Evolutionary conservation across 1,140 invertebrate species (phyloP).

Genomic region (Bombus confusus): DNA sequence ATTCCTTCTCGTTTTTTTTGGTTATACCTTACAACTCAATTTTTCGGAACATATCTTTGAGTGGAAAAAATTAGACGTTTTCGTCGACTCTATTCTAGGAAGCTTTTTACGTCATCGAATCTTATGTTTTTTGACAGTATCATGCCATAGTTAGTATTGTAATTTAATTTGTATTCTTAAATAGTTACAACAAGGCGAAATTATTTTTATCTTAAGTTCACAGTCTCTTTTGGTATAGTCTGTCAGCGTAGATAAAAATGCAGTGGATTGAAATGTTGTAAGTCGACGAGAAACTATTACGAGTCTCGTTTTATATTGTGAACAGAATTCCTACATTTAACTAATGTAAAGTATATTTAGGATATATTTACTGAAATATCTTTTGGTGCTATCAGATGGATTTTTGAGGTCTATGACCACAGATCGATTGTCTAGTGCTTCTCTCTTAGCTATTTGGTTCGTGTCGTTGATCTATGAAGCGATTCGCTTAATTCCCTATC

Average conservation of each 20-base stretch:
- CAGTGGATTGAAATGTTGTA: not conserved
- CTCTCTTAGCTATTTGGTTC: not conserved
- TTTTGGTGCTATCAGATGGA: not conserved
- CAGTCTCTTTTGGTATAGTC: not conserved
- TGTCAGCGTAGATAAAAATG: not conserved
- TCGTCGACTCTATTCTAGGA: too few relatives aligned
- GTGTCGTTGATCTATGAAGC: constrained; percentile 13
- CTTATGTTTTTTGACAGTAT: too few relatives aligned
- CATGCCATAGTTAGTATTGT: too few relatives aligned
- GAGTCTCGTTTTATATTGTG: not conserved
- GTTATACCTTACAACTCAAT: not conserved
- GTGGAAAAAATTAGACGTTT: not conserved
- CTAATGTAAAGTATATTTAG: not conserved
- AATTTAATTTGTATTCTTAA: too few relatives aligned
- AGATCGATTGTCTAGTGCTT: constrained; percentile 27
- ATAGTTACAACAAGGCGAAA: too few relatives aligned
- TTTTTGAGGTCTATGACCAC: constrained; percentile 44
- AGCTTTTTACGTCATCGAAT: not conserved
- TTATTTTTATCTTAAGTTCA: not conserved
- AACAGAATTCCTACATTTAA: not conserved
- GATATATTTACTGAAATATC: not conserved
- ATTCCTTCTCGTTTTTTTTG: not conserved
- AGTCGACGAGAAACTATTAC: not conserved
- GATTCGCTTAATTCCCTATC: not conserved
- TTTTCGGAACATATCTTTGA: not conserved